Evolutionary conservation across 2,888 invertebrate genomes (phyloP).

Genomic region (Ectemnius continuus): DNA sequence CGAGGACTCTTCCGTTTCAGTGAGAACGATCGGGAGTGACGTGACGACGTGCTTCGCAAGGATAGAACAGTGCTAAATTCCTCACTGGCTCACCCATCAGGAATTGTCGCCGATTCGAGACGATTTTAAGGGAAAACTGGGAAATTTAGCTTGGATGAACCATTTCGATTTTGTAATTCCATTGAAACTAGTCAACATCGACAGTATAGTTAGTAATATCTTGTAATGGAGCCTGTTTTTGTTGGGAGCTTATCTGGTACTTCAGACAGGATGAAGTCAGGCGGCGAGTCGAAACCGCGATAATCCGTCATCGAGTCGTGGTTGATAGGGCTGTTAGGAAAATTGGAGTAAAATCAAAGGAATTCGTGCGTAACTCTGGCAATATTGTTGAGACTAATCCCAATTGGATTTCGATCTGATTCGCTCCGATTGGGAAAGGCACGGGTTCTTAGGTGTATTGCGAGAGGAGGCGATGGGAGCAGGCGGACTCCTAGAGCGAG

Average conservation of each 20-base stretch:
- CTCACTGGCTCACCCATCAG: too few relatives aligned
- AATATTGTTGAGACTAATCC: constrained; percentile 31
- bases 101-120: too few relatives aligned
- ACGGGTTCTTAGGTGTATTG: constrained; percentile 47
- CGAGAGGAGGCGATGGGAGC: constrained; percentile 58
- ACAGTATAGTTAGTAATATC: too few relatives aligned
- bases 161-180: too few relatives aligned
- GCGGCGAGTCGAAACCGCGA: not conserved
- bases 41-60: too few relatives aligned
- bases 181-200: too few relatives aligned
- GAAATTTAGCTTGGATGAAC: too few relatives aligned
- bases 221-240: too few relatives aligned
- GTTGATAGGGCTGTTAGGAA: constrained; percentile 23
- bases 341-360: constrained; percentile 42
- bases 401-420: constrained; percentile 25
- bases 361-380: constrained; percentile 42
- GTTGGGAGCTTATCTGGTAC: too few relatives aligned
- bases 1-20: constrained; percentile 4
- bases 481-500: not conserved
- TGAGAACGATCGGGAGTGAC: not conserved
- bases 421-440: constrained; percentile 9
- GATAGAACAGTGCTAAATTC: too few relatives aligned
- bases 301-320: constrained; percentile 8
- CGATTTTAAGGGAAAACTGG: too few relatives aligned
- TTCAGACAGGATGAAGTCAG: too few relatives aligned